Conservation (phyloP, 2,888 invertebrate genomes). For the Geotrupes spiniger region DNA sequence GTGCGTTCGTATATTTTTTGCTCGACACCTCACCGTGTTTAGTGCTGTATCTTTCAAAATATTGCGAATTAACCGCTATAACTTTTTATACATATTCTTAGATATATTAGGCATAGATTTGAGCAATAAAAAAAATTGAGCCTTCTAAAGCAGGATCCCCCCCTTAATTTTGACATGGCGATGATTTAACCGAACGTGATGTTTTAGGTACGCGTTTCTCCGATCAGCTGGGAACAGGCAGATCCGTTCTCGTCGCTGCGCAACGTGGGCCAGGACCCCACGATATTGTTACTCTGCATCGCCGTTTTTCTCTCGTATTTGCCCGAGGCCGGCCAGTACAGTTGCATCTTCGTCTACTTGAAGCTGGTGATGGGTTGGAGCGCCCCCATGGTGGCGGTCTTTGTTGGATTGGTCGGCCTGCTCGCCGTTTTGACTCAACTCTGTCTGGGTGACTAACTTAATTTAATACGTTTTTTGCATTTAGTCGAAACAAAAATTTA, state of each 20-base stretch:
- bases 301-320: slow-evolving; percentile 97
- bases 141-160: no score
- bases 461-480: neutral
- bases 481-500: no score
- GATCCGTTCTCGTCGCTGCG: slow-evolving; percentile 95
- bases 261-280: slow-evolving; percentile 92
- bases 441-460: slow-evolving; percentile 58
- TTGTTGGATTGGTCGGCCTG: slow-evolving; percentile 95
- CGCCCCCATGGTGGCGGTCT: slow-evolving; percentile 92
- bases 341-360: slow-evolving; percentile 98
- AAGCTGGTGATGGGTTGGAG: slow-evolving; percentile 95
- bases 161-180: no score
- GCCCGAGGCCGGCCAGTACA: slow-evolving; percentile 98
- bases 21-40: no score
- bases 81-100: no score
- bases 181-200: no score
- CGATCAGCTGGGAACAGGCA: slow-evolving; percentile 96
- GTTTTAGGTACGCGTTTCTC: slow-evolving; percentile 60
- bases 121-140: no score
- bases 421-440: slow-evolving; percentile 95
- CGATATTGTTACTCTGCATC: slow-evolving; percentile 94
- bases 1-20: no score
- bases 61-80: no score
- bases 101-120: no score
- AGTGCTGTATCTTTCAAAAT: no score